Evolutionary conservation across 2,113 vertebrate genomes (phyloP).

Genomic region (Chloroceryle aenea): DNA sequence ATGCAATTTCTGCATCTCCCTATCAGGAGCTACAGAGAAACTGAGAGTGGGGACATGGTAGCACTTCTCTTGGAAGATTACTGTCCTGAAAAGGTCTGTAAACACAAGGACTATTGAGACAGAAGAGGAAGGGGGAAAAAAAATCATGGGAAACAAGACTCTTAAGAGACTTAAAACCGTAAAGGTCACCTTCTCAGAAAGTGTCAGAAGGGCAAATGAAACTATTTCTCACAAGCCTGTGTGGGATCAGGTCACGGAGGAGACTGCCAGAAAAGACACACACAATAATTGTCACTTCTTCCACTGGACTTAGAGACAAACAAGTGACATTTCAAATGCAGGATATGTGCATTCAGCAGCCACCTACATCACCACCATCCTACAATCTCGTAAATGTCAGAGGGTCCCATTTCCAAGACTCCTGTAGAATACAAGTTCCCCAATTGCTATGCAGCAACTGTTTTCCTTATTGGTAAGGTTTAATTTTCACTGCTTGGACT

Average conservation of each 20-base stretch:
- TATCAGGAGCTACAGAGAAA: neutral
- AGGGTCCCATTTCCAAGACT: neutral
- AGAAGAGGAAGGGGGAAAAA: accelerated
- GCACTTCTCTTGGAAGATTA: neutral
- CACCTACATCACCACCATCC: neutral
- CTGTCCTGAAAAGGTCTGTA: neutral
- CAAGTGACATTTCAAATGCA: neutral
- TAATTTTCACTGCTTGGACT: neutral
- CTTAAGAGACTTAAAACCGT: neutral
- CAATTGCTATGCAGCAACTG: neutral
- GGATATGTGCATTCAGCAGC: neutral
- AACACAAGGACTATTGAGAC: neutral
- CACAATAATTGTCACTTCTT: neutral
- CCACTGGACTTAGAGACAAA: neutral
- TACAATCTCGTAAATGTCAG: neutral
- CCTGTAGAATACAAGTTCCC: neutral
- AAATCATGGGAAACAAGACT: neutral
- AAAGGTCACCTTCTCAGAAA: neutral
- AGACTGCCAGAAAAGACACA: neutral
- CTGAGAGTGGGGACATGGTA: neutral
- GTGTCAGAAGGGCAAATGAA: neutral
- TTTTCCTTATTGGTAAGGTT: neutral
- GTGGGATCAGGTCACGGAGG: neutral
- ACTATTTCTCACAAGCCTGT: neutral
- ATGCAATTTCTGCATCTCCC: neutral